These are phyloP conservation scores for Drosophila teissieri DNA, from an alignment of 1,140 invertebrate genomes.

Conservation along the genomic window DNA sequence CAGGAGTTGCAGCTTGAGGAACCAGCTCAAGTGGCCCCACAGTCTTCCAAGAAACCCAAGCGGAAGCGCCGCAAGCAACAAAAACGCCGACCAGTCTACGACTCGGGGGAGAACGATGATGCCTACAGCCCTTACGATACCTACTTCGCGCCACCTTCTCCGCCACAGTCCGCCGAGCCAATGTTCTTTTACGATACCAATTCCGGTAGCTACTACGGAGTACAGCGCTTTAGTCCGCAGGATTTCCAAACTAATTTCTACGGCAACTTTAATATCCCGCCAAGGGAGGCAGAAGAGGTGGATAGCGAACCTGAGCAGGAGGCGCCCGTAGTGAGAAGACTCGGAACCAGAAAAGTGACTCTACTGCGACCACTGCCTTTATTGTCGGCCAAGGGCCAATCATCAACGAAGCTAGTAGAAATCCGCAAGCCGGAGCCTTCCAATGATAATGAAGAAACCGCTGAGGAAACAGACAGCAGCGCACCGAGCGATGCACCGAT, in stretches of 20 bases:
- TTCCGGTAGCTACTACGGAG: conserved; percentile 59
- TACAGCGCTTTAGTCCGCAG: conserved; percentile 50
- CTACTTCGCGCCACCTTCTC: conserved; percentile 16
- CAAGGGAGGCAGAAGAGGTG: background rate
- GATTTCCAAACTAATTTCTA: conserved; percentile 44
- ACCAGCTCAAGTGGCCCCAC: background rate
- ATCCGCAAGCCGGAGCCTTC: conserved; percentile 4
- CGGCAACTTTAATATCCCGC: conserved; percentile 15
- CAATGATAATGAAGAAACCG: conserved; percentile 21
- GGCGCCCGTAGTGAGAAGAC: conserved; percentile 16
- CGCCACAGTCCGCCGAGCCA: conserved; percentile 21
- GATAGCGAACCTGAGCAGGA: conserved; percentile 12
- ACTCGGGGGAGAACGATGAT: conserved; percentile 45
- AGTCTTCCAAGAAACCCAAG: conserved; percentile 57
- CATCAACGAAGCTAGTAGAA: background rate
- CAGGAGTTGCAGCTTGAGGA: conserved; percentile 27
- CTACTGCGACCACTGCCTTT: conserved; percentile 47
- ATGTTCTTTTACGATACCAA: conserved; percentile 64
- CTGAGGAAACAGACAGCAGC: conserved; percentile 2
- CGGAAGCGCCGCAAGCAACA: conserved; percentile 66
- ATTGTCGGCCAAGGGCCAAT: conserved; percentile 5
- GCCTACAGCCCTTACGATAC: conserved; percentile 47
- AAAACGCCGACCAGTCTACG: conserved; percentile 40
- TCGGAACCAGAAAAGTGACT: conserved; percentile 42
- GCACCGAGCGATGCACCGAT: conserved; percentile 10